Percentiles rank a stretch among this genome's conserved stretches.
These are phyloP conservation scores for Hydroisotoma schaefferi DNA, from an alignment of 2,888 invertebrate species.

Conservation along the genomic window DNA sequence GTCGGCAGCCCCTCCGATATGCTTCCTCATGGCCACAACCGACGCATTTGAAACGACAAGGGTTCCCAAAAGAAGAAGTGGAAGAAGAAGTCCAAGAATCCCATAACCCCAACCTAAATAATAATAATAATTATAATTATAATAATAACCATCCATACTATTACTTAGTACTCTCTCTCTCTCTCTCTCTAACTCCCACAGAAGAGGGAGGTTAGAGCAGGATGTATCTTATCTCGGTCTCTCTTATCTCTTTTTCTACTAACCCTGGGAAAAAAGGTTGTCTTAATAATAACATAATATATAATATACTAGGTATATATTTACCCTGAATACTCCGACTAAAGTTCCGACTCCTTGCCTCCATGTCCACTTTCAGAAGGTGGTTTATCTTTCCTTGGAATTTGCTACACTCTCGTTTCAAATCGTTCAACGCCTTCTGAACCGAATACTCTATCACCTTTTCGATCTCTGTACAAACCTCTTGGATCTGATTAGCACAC, in stretches of 20 bases:
- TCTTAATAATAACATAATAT: not conserved
- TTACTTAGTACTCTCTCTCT: not conserved
- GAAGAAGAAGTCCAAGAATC: constrained; percentile 41
- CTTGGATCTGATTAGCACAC: constrained; percentile 60
- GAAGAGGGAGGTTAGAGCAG: no score
- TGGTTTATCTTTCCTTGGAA: constrained; percentile 54
- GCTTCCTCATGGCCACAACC: constrained; percentile 38
- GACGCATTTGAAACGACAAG: constrained; percentile 43
- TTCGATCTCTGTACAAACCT: constrained; percentile 57
- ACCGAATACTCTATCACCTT: constrained; percentile 59
- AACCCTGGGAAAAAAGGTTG: not conserved
- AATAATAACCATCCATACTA: not conserved
- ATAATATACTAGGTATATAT: not conserved
- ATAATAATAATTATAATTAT: not conserved
- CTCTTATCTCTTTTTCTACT: no score
- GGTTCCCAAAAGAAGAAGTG: constrained; percentile 38
- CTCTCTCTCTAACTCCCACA: no score
- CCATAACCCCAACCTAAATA: constrained; percentile 37
- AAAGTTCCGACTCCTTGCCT: constrained; percentile 46
- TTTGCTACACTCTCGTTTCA: constrained; percentile 57
- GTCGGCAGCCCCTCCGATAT: constrained; percentile 40
- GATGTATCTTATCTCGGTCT: no score
- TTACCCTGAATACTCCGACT: constrained; percentile 23
- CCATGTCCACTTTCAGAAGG: constrained; percentile 52
- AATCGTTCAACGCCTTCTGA: constrained; percentile 58